Evolutionary conservation across 2,113 vertebrate species (phyloP).

Genomic region (Tachycineta bicolor): DNA sequence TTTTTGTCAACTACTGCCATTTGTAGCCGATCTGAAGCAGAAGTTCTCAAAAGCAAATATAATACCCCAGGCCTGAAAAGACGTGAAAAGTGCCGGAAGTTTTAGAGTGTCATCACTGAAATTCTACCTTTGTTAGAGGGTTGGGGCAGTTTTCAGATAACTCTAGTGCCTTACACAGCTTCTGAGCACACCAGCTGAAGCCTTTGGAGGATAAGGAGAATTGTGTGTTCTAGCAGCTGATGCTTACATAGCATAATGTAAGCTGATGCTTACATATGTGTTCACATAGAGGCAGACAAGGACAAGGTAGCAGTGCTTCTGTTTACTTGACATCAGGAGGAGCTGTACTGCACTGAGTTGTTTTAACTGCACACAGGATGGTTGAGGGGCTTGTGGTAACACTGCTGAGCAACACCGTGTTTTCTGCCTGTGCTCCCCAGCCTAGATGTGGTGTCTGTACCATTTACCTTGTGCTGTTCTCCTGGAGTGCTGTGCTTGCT

Average conservation of each 20-base stretch:
- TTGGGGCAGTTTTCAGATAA: background rate
- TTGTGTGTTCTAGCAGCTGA: background rate
- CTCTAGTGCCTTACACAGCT: background rate
- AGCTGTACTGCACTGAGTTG: background rate
- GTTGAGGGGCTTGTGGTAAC: background rate
- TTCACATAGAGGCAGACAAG: background rate
- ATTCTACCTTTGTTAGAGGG: background rate
- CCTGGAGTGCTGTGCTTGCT: background rate
- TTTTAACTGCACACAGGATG: background rate
- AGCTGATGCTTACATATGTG: no score
- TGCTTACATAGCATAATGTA: no score
- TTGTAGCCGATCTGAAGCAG: background rate
- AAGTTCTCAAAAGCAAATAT: background rate
- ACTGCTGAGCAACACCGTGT: background rate
- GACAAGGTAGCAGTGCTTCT: background rate
- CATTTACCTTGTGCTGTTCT: background rate
- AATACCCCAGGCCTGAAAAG: background rate
- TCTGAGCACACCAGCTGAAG: background rate
- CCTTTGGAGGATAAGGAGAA: background rate
- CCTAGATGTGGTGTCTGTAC: background rate
- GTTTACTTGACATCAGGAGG: background rate
- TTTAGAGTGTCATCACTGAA: background rate
- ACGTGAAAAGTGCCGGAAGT: background rate
- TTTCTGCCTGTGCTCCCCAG: background rate
- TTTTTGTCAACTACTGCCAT: background rate